Evolutionary conservation across 2,797 vertebrate genomes (phyloP), one percentile per base, ranked within the genome.

Genomic region (Zenarchopterus dispar): DNA sequence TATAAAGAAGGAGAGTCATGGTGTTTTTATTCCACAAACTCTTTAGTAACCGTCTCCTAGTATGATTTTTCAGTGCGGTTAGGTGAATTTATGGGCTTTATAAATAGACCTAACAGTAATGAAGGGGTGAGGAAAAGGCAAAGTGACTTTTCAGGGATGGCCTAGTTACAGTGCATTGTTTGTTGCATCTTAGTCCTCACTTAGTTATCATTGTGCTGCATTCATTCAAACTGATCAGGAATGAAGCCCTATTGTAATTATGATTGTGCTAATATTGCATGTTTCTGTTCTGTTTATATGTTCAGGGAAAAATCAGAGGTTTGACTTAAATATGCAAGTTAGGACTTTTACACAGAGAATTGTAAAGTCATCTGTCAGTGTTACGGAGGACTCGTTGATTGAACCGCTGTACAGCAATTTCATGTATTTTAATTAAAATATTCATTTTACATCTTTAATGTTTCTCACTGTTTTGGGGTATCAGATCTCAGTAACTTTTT

Each of bases 71-170:
- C 74, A 70, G 18, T 82, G 90, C 68, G 79, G 82, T 72, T 54
- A 78, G 52, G 68, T 78, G 79, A 79, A 86, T 93, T 93, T 86
- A 88, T 88, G 79, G 67, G 57, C 54, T 89, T 87, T 92, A 92
- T 91, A 94, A 94, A 94, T 93, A 93, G 80, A 78, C 39, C 48
- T 72, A 68, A 85, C 85, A 51, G 73, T 93, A 94, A 94, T 94
- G 91, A 92, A 82, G 88, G 92, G 84, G 80, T 89, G 77, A 89
- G 70, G 76, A 90, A 89, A 89, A 85, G 79, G 73, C 71, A 71
- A 76, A 77, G 64, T 36, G 62, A 56, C 80, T 81, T 68, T 86
- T 88, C 75, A 61, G 54, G 51, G 72, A 85, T 88, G 83, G 81
- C 87, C 88, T 84, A 78, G 82, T 84, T 89, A 56, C 62, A 55